A percentile compares a stretch with the other conserved stretches of the same genome.
Evolutionary conservation across 2,113 vertebrate species (phyloP).

Genomic region (Indicator maculatus): DNA sequence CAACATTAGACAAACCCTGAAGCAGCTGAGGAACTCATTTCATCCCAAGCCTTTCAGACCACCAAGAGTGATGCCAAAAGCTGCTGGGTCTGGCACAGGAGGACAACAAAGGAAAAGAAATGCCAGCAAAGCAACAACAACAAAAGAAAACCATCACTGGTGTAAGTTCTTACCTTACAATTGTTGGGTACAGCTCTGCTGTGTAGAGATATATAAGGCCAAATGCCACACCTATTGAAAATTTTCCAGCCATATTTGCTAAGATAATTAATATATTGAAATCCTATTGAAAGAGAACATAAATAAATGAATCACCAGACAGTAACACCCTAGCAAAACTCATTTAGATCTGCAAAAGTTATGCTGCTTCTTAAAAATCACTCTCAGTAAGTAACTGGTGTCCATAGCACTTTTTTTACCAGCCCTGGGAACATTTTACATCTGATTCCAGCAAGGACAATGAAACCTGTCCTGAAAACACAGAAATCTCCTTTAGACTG

Average conservation of each 20-base stretch:
- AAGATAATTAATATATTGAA: conserved; percentile 67
- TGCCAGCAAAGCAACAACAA: not conserved
- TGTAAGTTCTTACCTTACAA: conserved; percentile 81
- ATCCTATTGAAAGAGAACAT: conserved; percentile 61
- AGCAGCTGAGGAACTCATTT: not conserved
- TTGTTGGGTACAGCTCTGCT: conserved; percentile 92
- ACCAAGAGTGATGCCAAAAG: not conserved
- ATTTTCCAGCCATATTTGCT: conserved; percentile 87
- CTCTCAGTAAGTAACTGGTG: not conserved
- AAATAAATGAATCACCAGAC: conserved; percentile 2
- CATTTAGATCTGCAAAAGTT: not conserved
- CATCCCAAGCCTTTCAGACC: not conserved
- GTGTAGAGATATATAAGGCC: conserved; percentile 92
- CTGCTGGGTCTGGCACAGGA: not conserved
- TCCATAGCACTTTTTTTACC: not conserved
- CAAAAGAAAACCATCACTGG: not conserved
- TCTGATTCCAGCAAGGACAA: not conserved
- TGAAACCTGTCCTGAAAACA: conserved; percentile 9
- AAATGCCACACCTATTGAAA: conserved; percentile 88
- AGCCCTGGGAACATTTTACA: not conserved
- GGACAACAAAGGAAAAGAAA: not conserved
- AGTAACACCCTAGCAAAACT: not conserved
- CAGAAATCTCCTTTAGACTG: not conserved
- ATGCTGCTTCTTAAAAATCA: not conserved
- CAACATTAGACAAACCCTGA: not conserved